A percentile compares a stretch with the other conserved stretches of the same genome.
These are phyloP conservation scores for Neodon shergylaensis DNA, from an alignment of 2,113 vertebrate genomes.

Conservation along the genomic window DNA sequence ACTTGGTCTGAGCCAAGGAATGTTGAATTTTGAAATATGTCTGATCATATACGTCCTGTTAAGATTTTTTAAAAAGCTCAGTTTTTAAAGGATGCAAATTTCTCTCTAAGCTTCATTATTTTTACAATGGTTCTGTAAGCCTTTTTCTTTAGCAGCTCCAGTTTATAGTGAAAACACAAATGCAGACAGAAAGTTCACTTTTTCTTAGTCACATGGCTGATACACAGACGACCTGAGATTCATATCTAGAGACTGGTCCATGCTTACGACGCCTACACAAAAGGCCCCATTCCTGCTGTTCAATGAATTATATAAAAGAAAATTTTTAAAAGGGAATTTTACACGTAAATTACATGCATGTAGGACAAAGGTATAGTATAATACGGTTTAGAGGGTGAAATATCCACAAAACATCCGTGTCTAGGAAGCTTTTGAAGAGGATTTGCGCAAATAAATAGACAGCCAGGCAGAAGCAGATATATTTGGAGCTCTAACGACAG, in stretches of 20 bases:
- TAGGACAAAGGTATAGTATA: not conserved
- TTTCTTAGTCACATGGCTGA: not conserved
- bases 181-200: not conserved
- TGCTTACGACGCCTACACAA: not conserved
- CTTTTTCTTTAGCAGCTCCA: not conserved
- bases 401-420: not conserved
- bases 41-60: not conserved
- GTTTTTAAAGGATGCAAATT: not conserved
- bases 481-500: not conserved
- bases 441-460: not conserved
- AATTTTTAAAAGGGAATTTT: constrained; percentile 33
- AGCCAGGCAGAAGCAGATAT: not conserved
- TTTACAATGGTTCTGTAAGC: not conserved
- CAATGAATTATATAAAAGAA: not conserved
- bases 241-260: not conserved
- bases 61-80: not conserved
- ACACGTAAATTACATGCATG: constrained; percentile 32
- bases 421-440: constrained; percentile 13
- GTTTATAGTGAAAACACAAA: not conserved
- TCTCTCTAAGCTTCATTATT: not conserved
- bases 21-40: constrained; percentile 24
- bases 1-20: not conserved
- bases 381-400: not conserved
- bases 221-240: not conserved
- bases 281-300: not conserved